Conservation (phyloP, 2,797 vertebrate species). For the Sebastes steindachneri region DNA sequence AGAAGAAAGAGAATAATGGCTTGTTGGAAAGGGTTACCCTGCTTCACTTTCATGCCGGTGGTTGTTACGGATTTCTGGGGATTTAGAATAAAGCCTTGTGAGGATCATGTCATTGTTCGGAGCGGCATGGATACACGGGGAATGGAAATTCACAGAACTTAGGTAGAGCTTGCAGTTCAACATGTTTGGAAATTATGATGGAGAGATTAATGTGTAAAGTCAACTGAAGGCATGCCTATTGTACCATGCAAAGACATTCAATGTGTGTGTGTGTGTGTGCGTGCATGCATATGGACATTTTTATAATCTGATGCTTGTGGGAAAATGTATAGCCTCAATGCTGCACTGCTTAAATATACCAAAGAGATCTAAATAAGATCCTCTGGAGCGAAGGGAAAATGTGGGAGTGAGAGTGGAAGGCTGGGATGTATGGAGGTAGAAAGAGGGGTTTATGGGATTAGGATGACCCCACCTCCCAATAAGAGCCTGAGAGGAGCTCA, state of each 20-base stretch:
- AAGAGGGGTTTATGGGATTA: slow-evolving; percentile 38
- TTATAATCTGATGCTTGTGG: slow-evolving; percentile 27
- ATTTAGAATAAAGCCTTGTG: slow-evolving; percentile 70
- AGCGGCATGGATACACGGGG: slow-evolving; percentile 40
- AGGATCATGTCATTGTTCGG: slow-evolving; percentile 66
- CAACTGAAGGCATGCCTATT: neutral
- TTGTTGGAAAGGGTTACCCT: slow-evolving; percentile 56
- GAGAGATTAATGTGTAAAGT: slow-evolving; percentile 31
- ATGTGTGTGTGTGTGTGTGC: neutral
- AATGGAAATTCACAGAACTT: slow-evolving; percentile 61
- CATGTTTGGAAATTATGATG: slow-evolving; percentile 47
- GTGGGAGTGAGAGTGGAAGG: slow-evolving; percentile 8
- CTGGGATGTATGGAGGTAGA: slow-evolving; percentile 37
- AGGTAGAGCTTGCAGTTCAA: slow-evolving; percentile 33
- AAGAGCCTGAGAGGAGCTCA: slow-evolving; percentile 15
- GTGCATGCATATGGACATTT: neutral
- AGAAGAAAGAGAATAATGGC: slow-evolving; percentile 56
- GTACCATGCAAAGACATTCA: neutral
- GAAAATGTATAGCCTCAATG: neutral
- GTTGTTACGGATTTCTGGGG: slow-evolving; percentile 70
- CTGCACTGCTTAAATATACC: slow-evolving; percentile 2
- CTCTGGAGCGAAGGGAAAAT: neutral
- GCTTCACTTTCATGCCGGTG: slow-evolving; percentile 63
- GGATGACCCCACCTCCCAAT: slow-evolving; percentile 17
- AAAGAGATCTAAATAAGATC: slow-evolving; percentile 16